Base-by-base conservation (phyloP, 2,888 invertebrate genomes). In the Clepsis dumicolana region DNA sequence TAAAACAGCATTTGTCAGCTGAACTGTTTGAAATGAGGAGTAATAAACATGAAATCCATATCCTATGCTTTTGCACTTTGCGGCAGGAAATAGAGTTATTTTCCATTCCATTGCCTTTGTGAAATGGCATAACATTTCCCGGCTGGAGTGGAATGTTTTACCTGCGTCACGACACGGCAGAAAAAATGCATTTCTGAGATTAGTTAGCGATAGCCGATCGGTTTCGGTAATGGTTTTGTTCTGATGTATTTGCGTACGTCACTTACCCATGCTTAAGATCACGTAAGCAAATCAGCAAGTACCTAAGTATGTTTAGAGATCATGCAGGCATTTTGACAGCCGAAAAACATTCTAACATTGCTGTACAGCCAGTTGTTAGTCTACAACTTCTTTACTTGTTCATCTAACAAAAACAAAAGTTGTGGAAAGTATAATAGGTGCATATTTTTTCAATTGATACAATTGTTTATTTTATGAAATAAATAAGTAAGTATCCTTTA, bases 11-110 rank as follows among this genome's bases (percentile, higher is more conserved):
- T 16, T 16, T 27, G 16, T 16, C 16, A 18, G n/a, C 10, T 8
- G 53, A 29, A 29, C 16, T 29, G 16, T 59, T 24, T 41, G 41
- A 41, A 54, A 59, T 18, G 44, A 18, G 4, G 4, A 44, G 44
- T 64, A 35, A 35, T 32, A 32, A 14, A 16, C 5, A 32, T 25
- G 24, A 35, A 56, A 29, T 32, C 16, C 27, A 25, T 35, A 57
- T 44, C 32, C n/a, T n/a, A n/a, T 59, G 24, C 32, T 61, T 54
- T 65, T 38, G n/a, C 44, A 44, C 18, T 44, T 65, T 44, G 60
- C 16, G 24, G 41, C 60, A n/a, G 60, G 53, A 60, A 61, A 61
- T 54, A 65, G 16, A 65, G 21, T 66, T 66, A 61, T 65, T 65
- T 65, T 65, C 41, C 44, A 61, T 66, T 60, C 65, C 53, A 66